phyloP scores from a whole-genome alignment of 2,797 vertebrate genomes.

The Cirrhinus molitorella region DNA sequence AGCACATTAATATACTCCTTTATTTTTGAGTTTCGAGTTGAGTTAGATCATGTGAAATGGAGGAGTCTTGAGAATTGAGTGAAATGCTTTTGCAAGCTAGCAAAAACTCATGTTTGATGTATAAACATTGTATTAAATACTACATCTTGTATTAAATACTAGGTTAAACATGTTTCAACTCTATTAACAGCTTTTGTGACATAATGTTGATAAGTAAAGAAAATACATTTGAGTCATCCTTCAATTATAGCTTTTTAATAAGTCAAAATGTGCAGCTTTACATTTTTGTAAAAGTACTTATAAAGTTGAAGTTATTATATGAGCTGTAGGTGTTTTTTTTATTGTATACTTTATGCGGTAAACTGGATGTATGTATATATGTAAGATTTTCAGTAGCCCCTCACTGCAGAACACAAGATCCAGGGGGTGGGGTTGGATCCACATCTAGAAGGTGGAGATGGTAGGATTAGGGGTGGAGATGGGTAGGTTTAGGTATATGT shows the following conservation, averaged over 20 bases:
- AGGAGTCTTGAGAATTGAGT: constrained; percentile 35
- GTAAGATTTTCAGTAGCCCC: too few relatives aligned
- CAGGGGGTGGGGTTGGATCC: too few relatives aligned
- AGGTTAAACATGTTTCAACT: neutral
- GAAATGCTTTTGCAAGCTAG: neutral
- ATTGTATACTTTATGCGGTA: too few relatives aligned
- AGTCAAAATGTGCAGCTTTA: too few relatives aligned
- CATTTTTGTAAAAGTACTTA: too few relatives aligned
- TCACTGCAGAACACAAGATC: too few relatives aligned
- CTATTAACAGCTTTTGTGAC: neutral
- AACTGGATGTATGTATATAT: too few relatives aligned
- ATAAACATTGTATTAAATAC: neutral
- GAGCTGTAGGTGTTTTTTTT: too few relatives aligned
- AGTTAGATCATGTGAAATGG: constrained; percentile 34
- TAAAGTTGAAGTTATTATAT: too few relatives aligned
- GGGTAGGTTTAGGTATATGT: too few relatives aligned
- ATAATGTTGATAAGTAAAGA: neutral
- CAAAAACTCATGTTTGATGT: neutral
- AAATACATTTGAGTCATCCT: neutral
- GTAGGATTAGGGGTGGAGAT: too few relatives aligned
- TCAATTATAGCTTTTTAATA: neutral
- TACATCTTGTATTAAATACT: neutral
- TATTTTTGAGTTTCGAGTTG: constrained; percentile 36
- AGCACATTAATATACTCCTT: constrained; percentile 32
- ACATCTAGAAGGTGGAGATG: too few relatives aligned